Percentiles rank a stretch among this genome's conserved stretches.
phyloP scores from a whole-genome alignment of 2,797 vertebrate species.

The Amniataba percoides region DNA sequence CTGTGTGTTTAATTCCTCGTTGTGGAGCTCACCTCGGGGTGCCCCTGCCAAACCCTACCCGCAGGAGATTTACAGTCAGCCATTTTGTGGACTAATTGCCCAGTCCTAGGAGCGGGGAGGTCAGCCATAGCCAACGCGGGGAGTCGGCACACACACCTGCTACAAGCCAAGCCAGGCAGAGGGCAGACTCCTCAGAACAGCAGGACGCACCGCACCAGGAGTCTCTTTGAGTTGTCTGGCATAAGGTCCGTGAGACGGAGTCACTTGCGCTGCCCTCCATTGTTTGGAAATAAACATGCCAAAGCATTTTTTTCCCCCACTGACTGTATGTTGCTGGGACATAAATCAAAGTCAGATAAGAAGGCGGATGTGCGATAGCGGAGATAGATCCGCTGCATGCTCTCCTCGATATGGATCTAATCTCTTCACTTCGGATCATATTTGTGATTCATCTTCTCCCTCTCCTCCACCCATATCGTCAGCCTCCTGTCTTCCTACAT shows the following conservation, averaged over 20 bases:
- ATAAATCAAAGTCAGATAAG: conserved; percentile 76
- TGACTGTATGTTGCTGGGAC: conserved; percentile 29
- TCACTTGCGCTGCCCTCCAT: conserved; percentile 23
- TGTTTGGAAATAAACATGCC: conserved; percentile 63
- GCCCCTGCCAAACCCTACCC: conserved; percentile 77
- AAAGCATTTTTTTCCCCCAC: conserved; percentile 39
- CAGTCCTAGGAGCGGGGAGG: conserved; percentile 68
- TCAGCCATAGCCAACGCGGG: conserved; percentile 70
- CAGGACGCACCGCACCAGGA: conserved; percentile 53
- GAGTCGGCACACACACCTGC: conserved; percentile 62
- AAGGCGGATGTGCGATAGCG: conserved; percentile 55
- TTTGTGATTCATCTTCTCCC: conserved; percentile 67
- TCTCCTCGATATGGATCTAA: conserved; percentile 72
- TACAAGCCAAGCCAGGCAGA: conserved; percentile 36
- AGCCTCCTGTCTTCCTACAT: conserved; percentile 44
- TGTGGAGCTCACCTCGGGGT: conserved; percentile 73
- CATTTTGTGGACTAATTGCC: conserved; percentile 86
- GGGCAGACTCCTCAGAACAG: conserved; percentile 56
- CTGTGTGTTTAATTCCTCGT: conserved; percentile 80
- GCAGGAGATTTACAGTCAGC: conserved; percentile 80
- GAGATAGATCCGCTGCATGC: conserved; percentile 51
- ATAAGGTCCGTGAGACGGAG: conserved; percentile 48
- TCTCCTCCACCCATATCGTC: conserved; percentile 49
- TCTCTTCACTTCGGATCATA: conserved; percentile 67
- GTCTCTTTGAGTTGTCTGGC: conserved; percentile 65